Evolutionary conservation across 2,888 invertebrate genomes (phyloP), one percentile per base, ranked within the genome.

Genomic region (Acleris sparsana): DNA sequence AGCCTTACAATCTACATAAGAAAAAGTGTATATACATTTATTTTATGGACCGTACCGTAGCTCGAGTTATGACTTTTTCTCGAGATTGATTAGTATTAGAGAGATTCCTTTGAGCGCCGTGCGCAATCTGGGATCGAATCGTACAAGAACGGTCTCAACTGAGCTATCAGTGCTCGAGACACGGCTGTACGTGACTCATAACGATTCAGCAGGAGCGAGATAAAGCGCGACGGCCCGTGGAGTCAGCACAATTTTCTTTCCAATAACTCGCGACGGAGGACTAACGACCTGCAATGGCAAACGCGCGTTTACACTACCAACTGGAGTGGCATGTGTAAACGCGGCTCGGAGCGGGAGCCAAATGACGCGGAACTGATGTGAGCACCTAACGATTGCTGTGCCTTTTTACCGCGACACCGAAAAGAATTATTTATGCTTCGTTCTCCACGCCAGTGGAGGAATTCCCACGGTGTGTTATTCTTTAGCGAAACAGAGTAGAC

Each of bases 211-310:
- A 46, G 56, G 29, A 22, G 53, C 52, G 67, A 63, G 59, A 68
- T 63, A 63, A 63, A 51, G 58, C 63, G 57, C 57, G 53, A 49
- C 63, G 53, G 29, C 18, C 25, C 48, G 58, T 57, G 46, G 68
- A 70, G 68, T 71, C 64, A 57, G 69, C 68, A 56, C 63, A 70
- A 68, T 70, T 72, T 66, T 66, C 66, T 66, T 61, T 62, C 66
- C 66, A 66, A 66, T 66, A 66, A 66, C 66, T 62, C 66, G 64
- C 53, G 64, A 53, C 61, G 53, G 56, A 39, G 53, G 57, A 66
- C 66, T 66, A 66, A 66, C 61, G 62, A 66, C 66, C 52, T 62
- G 66, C 66, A 66, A 52, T 62, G 52, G 46, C 61, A 52, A 65
- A 18, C 62, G 66, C 44, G 65, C 66, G 66, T 66, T 57, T 66